Percentiles rank a stretch among this genome's conserved stretches.
Conservation (phyloP, 2,113 vertebrate genomes). For the Lanius ludovicianus region DNA sequence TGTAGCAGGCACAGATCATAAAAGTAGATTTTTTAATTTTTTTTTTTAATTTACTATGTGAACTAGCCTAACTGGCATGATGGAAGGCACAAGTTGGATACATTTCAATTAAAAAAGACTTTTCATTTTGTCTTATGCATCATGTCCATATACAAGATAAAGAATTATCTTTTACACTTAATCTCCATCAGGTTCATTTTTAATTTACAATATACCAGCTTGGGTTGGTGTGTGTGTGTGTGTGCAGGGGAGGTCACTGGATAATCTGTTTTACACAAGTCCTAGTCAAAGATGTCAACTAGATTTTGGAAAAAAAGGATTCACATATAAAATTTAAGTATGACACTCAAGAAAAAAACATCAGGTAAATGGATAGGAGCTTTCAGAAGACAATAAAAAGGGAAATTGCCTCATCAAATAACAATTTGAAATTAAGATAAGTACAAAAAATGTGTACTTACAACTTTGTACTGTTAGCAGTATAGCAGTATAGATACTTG, state of each 20-base stretch:
- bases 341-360: background rate
- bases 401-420: background rate
- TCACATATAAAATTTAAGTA: background rate
- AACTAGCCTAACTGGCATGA: background rate
- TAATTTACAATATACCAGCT: background rate
- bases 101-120: background rate
- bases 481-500: background rate
- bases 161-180: background rate
- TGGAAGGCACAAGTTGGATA: background rate
- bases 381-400: background rate
- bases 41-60: background rate
- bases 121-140: background rate
- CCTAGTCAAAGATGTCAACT: background rate
- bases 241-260: rapidly evolving
- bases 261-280: background rate
- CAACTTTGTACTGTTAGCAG: background rate
- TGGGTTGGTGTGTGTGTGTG: background rate
- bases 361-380: background rate
- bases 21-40: background rate
- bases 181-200: background rate
- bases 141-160: background rate
- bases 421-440: background rate
- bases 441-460: background rate
- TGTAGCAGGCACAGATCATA: background rate
- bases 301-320: background rate